These are phyloP conservation scores for Acanthacorydalis orientalis DNA, from an alignment of 2,888 invertebrate species.

Conservation along the genomic window DNA sequence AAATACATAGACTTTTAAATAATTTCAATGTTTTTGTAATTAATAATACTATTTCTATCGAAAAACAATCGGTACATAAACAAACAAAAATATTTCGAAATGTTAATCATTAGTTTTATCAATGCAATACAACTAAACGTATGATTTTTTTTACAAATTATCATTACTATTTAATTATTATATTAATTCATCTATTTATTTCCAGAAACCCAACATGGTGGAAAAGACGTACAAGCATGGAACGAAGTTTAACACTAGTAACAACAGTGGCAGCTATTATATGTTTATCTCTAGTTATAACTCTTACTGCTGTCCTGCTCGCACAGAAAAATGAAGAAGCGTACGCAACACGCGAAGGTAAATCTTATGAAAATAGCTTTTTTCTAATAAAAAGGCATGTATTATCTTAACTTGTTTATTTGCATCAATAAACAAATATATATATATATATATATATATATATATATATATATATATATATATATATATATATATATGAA, in stretches of 20 bases:
- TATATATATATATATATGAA: background rate
- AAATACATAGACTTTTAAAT: too few relatives aligned
- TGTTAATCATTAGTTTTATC: too few relatives aligned
- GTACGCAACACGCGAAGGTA: conserved; percentile 13
- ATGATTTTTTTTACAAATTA: too few relatives aligned
- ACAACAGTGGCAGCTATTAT: conserved; percentile 39
- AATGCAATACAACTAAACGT: too few relatives aligned
- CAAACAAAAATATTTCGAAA: too few relatives aligned
- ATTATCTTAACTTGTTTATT: background rate
- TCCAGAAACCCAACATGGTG: conserved; percentile 67
- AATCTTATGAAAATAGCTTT: background rate
- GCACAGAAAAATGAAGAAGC: conserved; percentile 8
- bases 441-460: background rate
- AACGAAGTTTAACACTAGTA: conserved; percentile 45
- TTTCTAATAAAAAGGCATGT: background rate
- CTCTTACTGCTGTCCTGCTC: conserved; percentile 35
- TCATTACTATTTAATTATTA: background rate
- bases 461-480: background rate
- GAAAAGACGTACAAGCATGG: conserved; percentile 56
- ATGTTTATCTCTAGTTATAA: conserved; percentile 42
- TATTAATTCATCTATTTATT: background rate
- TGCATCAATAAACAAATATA: background rate
- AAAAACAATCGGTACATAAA: too few relatives aligned
- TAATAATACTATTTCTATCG: too few relatives aligned
- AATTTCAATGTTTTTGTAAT: too few relatives aligned